Evolutionary conservation across 2,888 invertebrate genomes (phyloP).

Genomic region (Cloeon dipterum): DNA sequence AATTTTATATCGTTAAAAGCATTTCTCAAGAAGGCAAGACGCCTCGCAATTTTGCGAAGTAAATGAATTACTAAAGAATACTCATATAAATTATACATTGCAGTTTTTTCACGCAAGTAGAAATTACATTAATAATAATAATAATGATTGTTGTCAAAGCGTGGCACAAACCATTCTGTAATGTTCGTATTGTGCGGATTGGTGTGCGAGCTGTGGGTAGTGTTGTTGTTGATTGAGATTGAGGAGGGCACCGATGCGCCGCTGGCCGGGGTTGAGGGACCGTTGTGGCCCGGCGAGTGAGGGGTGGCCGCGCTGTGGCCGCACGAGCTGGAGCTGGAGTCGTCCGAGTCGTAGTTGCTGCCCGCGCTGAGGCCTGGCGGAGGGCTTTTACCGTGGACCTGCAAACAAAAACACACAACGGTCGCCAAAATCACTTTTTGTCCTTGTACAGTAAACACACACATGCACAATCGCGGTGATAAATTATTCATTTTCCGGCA

Average conservation of each 20-base stretch:
- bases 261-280: constrained; percentile 10
- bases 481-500: too few species aligned
- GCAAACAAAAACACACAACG: constrained; percentile 7
- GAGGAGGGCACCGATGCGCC: constrained; percentile 9
- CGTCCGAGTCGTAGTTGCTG: constrained; percentile 59
- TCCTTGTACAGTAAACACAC: neutral
- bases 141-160: too few species aligned
- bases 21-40: too few species aligned
- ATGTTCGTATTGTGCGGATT: constrained; percentile 30
- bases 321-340: constrained; percentile 37
- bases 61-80: too few species aligned
- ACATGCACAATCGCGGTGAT: too few species aligned
- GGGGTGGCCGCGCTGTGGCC: constrained; percentile 24
- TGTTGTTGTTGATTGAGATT: constrained; percentile 17
- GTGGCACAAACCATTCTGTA: constrained; percentile 55
- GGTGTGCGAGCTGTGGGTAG: constrained; percentile 17
- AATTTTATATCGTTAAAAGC: too few species aligned
- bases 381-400: constrained; percentile 50
- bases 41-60: too few species aligned
- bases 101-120: too few species aligned
- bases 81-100: too few species aligned
- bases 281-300: constrained; percentile 4
- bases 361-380: constrained; percentile 23
- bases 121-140: too few species aligned
- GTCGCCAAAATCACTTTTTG: neutral